phyloP scores from a whole-genome alignment of 2,888 invertebrate species.

The Epiblema foenella region DNA sequence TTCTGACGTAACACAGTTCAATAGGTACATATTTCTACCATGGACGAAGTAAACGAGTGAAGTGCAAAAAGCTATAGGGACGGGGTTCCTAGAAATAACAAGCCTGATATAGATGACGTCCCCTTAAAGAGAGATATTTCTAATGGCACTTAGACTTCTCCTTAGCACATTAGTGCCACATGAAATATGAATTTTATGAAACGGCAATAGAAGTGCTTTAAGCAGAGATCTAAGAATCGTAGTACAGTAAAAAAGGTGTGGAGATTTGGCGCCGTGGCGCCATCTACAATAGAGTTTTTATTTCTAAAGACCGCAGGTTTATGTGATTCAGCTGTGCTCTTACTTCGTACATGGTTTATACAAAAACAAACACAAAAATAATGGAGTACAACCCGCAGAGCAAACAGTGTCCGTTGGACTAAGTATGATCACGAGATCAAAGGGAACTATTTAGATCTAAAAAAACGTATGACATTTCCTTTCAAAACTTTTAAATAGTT shows the following conservation, averaged over 20 bases:
- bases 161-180: no score
- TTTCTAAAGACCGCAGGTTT: background rate
- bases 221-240: no score
- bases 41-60: conserved; percentile 1
- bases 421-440: conserved; percentile 14
- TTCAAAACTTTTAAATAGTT: conserved; percentile 18
- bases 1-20: background rate
- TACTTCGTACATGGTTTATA: background rate
- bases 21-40: background rate
- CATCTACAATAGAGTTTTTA: background rate
- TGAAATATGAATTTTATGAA: no score
- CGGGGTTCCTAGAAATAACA: background rate
- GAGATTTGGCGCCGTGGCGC: no score
- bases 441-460: conserved; percentile 32
- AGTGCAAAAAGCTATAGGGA: background rate
- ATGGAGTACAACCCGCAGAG: conserved; percentile 44
- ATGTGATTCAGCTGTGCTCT: background rate
- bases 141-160: background rate
- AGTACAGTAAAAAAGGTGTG: no score
- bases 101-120: background rate
- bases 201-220: no score
- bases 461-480: conserved; percentile 24
- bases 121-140: background rate
- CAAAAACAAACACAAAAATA: background rate
- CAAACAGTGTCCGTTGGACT: conserved; percentile 25